These are phyloP conservation scores for Philonicus albiceps DNA, from an alignment of 2,888 invertebrate species.

Conservation along the genomic window DNA sequence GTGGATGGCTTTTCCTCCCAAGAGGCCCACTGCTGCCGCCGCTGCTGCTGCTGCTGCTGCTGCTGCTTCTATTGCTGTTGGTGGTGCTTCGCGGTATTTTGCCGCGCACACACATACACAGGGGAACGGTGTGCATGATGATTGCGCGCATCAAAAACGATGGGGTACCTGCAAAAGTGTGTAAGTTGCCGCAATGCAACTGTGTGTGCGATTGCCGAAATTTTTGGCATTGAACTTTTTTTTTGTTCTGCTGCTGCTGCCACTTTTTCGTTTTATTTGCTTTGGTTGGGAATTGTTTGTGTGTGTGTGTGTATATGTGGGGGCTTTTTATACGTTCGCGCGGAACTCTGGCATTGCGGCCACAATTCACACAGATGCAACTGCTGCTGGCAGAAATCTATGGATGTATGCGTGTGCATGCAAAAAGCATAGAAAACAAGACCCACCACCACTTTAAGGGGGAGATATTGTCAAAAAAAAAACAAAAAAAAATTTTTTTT, in stretches of 20 bases:
- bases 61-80: background rate
- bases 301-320: background rate
- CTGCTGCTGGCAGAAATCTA: background rate
- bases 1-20: conserved; percentile 17
- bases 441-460: conserved; percentile 7
- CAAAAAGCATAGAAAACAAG: conserved; percentile 45
- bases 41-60: background rate
- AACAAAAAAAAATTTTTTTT: no score
- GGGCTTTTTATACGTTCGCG: background rate
- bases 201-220: conserved; percentile 44
- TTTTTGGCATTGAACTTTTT: conserved; percentile 48
- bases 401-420: conserved; percentile 22
- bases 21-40: background rate
- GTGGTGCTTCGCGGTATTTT: no score
- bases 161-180: conserved; percentile 23
- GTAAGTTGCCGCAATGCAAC: background rate
- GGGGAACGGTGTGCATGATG: background rate
- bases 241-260: background rate
- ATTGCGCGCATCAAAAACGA: conserved; percentile 21
- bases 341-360: background rate
- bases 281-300: background rate
- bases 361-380: conserved; percentile 15
- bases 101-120: background rate
- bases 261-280: conserved; percentile 8
- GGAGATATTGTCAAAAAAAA: conserved; percentile 39